A percentile compares a stretch with the other conserved stretches of the same genome.
These are phyloP conservation scores for Phymastichus coffea DNA, from an alignment of 1,140 invertebrate genomes.

Conservation along the genomic window DNA sequence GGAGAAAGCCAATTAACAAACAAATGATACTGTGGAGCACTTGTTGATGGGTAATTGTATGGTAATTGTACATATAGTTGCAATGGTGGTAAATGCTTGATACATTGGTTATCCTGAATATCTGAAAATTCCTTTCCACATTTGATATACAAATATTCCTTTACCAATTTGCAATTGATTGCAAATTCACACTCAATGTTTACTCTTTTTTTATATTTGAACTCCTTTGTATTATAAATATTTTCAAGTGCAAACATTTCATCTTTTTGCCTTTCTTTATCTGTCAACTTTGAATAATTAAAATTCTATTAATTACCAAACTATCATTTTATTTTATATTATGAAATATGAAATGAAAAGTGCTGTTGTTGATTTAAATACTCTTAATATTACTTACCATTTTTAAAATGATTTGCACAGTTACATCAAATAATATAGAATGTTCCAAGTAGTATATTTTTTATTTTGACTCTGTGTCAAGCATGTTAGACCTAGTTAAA, in stretches of 20 bases:
- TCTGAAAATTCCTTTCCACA: not conserved
- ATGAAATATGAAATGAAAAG: too few relatives aligned
- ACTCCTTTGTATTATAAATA: constrained; percentile 31
- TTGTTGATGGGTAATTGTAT: constrained; percentile 29
- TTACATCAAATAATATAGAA: too few relatives aligned
- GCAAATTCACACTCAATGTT: constrained; percentile 19
- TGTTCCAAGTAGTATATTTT: too few relatives aligned
- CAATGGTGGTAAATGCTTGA: constrained; percentile 32
- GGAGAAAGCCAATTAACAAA: constrained; percentile 30
- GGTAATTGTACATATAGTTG: constrained; percentile 24
- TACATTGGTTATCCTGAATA: not conserved
- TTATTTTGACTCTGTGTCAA: too few relatives aligned
- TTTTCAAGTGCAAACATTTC: constrained; percentile 30
- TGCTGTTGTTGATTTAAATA: too few relatives aligned
- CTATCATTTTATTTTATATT: too few relatives aligned
- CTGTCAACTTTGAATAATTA: constrained; percentile 3
- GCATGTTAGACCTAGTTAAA: too few relatives aligned
- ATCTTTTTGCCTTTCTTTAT: constrained; percentile 30
- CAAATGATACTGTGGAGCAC: constrained; percentile 27
- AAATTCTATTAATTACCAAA: not conserved
- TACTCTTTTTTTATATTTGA: constrained; percentile 9
- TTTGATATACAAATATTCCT: not conserved
- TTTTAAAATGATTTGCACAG: too few relatives aligned
- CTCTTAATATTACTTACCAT: too few relatives aligned
- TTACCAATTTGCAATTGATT: not conserved